Evolutionary conservation across 2,113 vertebrate species (phyloP).

Genomic region (Bujurquina vittata): DNA sequence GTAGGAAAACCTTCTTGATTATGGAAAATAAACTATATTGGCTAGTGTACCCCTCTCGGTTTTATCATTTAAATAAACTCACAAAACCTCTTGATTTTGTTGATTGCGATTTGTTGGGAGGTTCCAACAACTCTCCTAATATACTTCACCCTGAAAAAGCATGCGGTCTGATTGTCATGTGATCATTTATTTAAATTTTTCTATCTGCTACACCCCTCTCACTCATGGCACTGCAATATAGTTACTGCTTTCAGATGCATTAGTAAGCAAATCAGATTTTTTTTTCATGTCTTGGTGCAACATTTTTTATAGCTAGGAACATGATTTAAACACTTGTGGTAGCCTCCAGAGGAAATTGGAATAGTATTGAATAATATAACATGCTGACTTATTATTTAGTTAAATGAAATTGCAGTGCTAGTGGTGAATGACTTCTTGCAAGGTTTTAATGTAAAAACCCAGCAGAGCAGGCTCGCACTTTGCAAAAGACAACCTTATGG

Average conservation of each 20-base stretch:
- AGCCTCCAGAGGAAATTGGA: slow-evolving; percentile 12
- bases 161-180: slow-evolving; percentile 4
- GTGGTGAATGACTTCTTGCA: slow-evolving; percentile 49
- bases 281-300: neutral
- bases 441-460: slow-evolving; percentile 34
- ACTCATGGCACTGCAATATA: slow-evolving; percentile 4
- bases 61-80: slow-evolving; percentile 3
- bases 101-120: neutral
- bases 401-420: slow-evolving; percentile 31
- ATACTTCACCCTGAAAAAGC: slow-evolving; percentile 4
- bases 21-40: neutral
- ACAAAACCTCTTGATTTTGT: neutral
- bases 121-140: neutral
- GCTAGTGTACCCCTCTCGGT: neutral
- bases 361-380: neutral
- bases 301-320: slow-evolving; percentile 20
- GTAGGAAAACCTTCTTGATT: neutral
- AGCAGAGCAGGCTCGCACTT: slow-evolving; percentile 42
- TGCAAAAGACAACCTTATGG: slow-evolving; percentile 36
- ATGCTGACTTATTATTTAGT: slow-evolving; percentile 28
- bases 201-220: neutral
- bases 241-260: slow-evolving; percentile 23
- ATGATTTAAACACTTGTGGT: neutral
- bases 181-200: slow-evolving; percentile 35
- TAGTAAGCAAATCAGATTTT: slow-evolving; percentile 26